These are phyloP conservation scores for Tenodera sinensis DNA, from an alignment of 2,888 invertebrate genomes.

Conservation along the genomic window DNA sequence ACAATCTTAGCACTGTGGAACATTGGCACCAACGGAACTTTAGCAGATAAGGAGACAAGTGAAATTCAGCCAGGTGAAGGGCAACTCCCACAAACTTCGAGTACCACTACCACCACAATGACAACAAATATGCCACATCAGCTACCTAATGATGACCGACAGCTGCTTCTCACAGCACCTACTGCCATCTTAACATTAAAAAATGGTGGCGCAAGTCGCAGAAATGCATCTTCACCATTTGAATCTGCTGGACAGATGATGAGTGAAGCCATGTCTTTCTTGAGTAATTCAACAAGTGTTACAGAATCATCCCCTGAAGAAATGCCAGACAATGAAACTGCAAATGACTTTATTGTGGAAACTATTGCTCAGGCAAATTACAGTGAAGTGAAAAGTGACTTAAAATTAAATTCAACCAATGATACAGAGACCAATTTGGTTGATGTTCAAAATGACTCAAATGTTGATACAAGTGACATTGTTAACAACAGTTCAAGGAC, in stretches of 20 bases:
- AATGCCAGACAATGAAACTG: background rate
- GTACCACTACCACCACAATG: background rate
- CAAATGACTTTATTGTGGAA: background rate
- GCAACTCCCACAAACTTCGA: background rate
- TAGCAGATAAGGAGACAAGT: background rate
- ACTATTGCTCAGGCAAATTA: background rate
- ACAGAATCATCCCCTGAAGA: background rate
- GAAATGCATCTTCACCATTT: background rate
- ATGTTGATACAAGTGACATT: background rate
- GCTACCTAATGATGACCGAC: background rate
- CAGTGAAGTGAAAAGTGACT: background rate
- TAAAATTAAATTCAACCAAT: background rate
- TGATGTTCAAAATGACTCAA: background rate
- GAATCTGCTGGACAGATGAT: background rate
- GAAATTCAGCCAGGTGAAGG: background rate
- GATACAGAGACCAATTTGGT: background rate
- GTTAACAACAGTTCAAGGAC: background rate
- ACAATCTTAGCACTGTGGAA: constrained; percentile 4
- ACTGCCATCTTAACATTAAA: background rate
- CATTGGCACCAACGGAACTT: background rate
- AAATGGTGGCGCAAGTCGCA: background rate
- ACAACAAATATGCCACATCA: background rate
- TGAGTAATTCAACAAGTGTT: background rate
- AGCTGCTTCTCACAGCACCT: background rate
- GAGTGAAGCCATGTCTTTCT: background rate